These are phyloP conservation scores for Balanococcus diminutus DNA, from an alignment of 2,888 invertebrate species.

Conservation along the genomic window DNA sequence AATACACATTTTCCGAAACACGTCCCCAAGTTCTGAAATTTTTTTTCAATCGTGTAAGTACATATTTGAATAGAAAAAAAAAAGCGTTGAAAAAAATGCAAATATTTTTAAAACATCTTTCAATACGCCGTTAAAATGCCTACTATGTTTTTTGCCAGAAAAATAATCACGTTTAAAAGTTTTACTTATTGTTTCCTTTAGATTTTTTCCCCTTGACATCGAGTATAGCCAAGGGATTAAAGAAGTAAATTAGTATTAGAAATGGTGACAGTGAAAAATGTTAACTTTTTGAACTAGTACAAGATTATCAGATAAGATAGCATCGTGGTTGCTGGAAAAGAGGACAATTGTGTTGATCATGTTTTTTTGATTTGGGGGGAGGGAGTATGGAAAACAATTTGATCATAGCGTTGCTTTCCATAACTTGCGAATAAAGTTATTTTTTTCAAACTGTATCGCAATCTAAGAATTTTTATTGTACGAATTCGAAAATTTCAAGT, in stretches of 20 bases:
- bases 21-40: constrained; percentile 73
- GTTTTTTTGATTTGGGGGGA: no score
- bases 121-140: neutral
- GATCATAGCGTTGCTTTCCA: no score
- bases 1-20: constrained; percentile 85
- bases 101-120: neutral
- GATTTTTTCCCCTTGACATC: neutral
- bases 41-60: neutral
- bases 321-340: neutral
- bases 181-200: neutral
- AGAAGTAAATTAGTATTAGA: neutral
- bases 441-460: no score
- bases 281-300: neutral
- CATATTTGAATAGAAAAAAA: neutral
- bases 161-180: neutral
- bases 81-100: neutral
- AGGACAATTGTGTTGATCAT: neutral
- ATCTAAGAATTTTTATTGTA: no score
- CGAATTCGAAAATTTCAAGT: no score
- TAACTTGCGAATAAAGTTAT: no score
- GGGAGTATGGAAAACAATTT: no score
- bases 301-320: neutral
- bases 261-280: neutral
- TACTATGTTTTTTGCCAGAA: neutral
- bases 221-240: neutral